phyloP scores from a whole-genome alignment of 2,797 vertebrate genomes.

The Rhincodon typus region DNA sequence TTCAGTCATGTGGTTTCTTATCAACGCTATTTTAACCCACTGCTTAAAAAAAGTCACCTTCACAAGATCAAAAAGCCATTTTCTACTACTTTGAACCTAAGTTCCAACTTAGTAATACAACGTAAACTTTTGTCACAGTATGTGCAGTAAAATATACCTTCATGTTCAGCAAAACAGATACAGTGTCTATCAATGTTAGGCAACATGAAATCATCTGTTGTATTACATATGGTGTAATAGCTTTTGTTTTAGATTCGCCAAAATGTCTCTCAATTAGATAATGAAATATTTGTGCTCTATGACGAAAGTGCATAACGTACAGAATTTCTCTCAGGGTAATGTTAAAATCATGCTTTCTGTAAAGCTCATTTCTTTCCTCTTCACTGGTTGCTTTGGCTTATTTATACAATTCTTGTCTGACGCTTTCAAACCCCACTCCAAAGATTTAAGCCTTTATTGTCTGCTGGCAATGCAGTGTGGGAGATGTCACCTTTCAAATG shows the following conservation, averaged over 20 bases:
- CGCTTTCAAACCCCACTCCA: background rate
- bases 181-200: background rate
- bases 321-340: background rate
- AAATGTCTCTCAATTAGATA: background rate
- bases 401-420: background rate
- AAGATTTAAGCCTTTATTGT: background rate
- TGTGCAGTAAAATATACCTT: background rate
- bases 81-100: too few species aligned
- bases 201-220: slow-evolving; percentile 15
- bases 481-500: background rate
- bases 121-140: too few species aligned
- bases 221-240: background rate
- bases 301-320: background rate
- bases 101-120: too few species aligned
- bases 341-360: background rate
- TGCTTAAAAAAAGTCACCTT: too few species aligned
- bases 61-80: too few species aligned
- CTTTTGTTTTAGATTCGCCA: background rate
- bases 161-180: background rate
- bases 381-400: background rate
- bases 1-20: too few species aligned
- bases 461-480: background rate
- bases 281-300: background rate
- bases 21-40: too few species aligned
- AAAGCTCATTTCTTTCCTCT: background rate